phyloP scores from a whole-genome alignment of 2,888 invertebrate genomes.

The Nasonovia ribisnigri region DNA sequence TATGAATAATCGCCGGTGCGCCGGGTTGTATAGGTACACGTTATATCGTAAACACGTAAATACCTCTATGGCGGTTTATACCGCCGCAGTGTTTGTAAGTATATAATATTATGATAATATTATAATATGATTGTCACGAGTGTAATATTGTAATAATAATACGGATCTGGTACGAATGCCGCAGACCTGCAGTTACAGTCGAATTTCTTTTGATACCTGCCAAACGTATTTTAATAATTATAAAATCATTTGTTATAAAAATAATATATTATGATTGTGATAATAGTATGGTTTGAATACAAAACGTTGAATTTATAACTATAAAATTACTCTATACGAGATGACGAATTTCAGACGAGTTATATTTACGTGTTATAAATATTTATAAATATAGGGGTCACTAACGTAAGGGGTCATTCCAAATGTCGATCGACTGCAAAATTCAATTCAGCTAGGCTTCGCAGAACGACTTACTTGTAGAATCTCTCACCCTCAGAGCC shows the following conservation, averaged over 20 bases:
- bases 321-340: too few relatives aligned
- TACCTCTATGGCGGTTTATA: not conserved
- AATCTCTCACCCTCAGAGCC: too few relatives aligned
- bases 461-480: too few relatives aligned
- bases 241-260: not conserved
- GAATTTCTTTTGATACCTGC: not conserved
- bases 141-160: not conserved
- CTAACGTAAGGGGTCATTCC: too few relatives aligned
- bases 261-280: not conserved
- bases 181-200: not conserved
- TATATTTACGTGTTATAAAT: too few relatives aligned
- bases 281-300: too few relatives aligned
- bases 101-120: not conserved
- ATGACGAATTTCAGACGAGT: too few relatives aligned
- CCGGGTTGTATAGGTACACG: not conserved
- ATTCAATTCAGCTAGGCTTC: too few relatives aligned
- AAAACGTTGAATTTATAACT: too few relatives aligned
- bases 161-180: not conserved
- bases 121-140: not conserved
- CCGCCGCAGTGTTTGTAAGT: not conserved
- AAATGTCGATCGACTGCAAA: too few relatives aligned
- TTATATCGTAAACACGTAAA: not conserved
- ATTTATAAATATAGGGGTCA: too few relatives aligned
- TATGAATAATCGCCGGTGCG: constrained; percentile 34
- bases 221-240: not conserved